A percentile compares a stretch with the other conserved stretches of the same genome.
phyloP scores from a whole-genome alignment of 2,888 invertebrate species.

The Cataglyphis rosenhaueri region DNA sequence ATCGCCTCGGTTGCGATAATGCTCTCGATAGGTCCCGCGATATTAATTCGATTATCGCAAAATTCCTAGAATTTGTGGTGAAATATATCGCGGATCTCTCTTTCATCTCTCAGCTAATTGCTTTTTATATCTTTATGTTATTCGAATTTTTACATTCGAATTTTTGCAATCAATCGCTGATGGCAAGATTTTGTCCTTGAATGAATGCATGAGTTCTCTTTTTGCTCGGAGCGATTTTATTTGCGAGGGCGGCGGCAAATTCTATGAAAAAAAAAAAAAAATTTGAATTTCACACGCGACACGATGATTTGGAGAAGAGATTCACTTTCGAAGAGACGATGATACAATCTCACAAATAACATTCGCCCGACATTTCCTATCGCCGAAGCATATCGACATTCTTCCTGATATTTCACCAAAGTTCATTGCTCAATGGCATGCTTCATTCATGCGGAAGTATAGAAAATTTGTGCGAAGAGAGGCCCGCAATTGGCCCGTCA shows the following conservation, averaged over 20 bases:
- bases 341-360: slow-evolving; percentile 50
- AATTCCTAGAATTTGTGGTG: not conserved
- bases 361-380: slow-evolving; percentile 32
- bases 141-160: not conserved
- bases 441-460: slow-evolving; percentile 24
- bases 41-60: slow-evolving; percentile 26
- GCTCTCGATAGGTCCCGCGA: slow-evolving; percentile 2
- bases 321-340: slow-evolving; percentile 6
- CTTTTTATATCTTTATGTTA: not conserved
- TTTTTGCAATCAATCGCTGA: not conserved
- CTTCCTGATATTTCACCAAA: slow-evolving; percentile 50
- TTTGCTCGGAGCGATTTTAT: not conserved
- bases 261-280: not conserved
- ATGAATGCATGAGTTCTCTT: not conserved
- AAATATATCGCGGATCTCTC: not conserved
- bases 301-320: not conserved
- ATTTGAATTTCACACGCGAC: slow-evolving; percentile 19
- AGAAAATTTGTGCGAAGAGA: slow-evolving; percentile 2
- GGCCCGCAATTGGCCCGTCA: not conserved
- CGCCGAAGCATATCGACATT: slow-evolving; percentile 47
- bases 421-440: slow-evolving; percentile 5
- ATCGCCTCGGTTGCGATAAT: slow-evolving; percentile 2
- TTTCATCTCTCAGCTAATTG: not conserved
- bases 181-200: not conserved
- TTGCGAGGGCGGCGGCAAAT: not conserved